Evolutionary conservation across 2,888 invertebrate species (phyloP).

Genomic region (Sialis fuliginosa): DNA sequence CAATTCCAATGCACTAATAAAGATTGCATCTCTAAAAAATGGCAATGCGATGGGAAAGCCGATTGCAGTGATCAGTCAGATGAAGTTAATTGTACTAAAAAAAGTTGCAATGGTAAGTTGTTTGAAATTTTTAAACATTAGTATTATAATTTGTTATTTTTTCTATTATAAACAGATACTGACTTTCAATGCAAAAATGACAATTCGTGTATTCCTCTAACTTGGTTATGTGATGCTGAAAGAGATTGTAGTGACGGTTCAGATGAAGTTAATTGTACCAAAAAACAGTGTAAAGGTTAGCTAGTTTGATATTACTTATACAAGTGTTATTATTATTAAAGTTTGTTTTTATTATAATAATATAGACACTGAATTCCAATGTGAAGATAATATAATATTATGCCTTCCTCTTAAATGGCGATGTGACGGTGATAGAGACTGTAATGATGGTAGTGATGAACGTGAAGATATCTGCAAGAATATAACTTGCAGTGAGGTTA

Average conservation of each 20-base stretch:
- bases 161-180: slow-evolving; percentile 25
- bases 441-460: slow-evolving; percentile 71
- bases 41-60: slow-evolving; percentile 71
- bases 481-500: no score
- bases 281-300: slow-evolving; percentile 18
- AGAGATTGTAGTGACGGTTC: slow-evolving; percentile 66
- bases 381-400: slow-evolving; percentile 38
- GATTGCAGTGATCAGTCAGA: slow-evolving; percentile 72
- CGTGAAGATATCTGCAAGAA: slow-evolving; percentile 25
- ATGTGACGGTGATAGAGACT: slow-evolving; percentile 80
- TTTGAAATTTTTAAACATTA: no score
- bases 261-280: slow-evolving; percentile 60
- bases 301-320: slow-evolving; percentile 15
- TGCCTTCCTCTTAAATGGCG: slow-evolving; percentile 69
- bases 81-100: slow-evolving; percentile 10
- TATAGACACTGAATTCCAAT: slow-evolving; percentile 46
- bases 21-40: slow-evolving; percentile 49
- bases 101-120: no score
- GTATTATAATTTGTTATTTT: no score
- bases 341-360: no score
- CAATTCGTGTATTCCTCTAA: slow-evolving; percentile 41
- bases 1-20: slow-evolving; percentile 56
- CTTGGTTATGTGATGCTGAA: slow-evolving; percentile 75
- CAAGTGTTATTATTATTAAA: no score
- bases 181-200: slow-evolving; percentile 60